A percentile compares a stretch with the other conserved stretches of the same genome.
Evolutionary conservation across 2,113 vertebrate genomes (phyloP).

Genomic region (Tragelaphus scriptus): DNA sequence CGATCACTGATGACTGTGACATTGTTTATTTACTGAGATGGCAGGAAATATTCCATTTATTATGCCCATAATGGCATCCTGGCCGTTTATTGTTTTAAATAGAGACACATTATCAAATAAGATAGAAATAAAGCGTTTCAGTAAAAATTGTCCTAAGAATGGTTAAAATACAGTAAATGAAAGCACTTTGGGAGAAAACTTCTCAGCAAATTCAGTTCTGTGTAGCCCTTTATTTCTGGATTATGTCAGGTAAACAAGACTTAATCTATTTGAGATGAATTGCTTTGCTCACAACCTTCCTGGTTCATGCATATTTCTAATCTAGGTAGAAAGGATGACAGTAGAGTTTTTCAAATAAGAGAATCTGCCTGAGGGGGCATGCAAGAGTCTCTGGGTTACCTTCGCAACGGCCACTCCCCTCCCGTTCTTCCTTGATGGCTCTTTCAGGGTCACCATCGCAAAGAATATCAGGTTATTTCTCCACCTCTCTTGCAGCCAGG

Average conservation of each 20-base stretch:
- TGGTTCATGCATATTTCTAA: neutral
- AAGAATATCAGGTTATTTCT: neutral
- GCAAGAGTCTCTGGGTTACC: neutral
- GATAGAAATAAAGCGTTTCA: neutral
- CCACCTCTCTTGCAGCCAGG: neutral
- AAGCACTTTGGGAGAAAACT: neutral
- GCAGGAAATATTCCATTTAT: neutral
- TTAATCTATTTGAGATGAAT: neutral
- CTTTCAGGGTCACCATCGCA: neutral
- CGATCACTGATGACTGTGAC: neutral
- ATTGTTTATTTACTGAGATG: neutral
- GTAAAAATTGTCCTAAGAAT: neutral
- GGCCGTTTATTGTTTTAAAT: neutral
- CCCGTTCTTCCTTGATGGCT: neutral
- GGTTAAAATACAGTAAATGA: neutral
- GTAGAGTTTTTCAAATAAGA: neutral
- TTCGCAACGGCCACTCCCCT: neutral
- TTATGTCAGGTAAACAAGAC: neutral
- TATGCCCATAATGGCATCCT: neutral
- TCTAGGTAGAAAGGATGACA: neutral
- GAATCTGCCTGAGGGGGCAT: neutral
- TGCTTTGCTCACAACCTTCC: neutral
- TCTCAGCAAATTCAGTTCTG: neutral
- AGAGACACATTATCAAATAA: neutral
- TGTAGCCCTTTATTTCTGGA: neutral